Conservation (phyloP, 2,888 invertebrate species). For the Drosophila fulvimacula region DNA sequence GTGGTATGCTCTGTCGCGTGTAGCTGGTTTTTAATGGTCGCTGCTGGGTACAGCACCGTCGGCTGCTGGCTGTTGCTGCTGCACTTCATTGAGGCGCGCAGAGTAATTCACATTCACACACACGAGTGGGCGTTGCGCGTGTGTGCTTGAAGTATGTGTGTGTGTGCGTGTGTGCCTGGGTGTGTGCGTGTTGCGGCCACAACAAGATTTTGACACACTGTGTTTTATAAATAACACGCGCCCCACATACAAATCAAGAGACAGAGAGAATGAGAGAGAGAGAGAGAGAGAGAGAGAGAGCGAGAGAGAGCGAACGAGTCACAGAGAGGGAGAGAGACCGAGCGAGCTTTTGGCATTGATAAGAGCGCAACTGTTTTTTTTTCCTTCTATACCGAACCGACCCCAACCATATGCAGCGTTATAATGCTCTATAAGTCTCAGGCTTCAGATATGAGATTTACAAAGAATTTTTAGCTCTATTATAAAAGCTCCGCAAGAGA, state of each 20-base stretch:
- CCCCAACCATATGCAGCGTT: slow-evolving; percentile 1
- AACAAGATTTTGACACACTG: slow-evolving; percentile 79
- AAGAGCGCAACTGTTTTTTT: slow-evolving; percentile 25
- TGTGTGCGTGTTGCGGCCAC: slow-evolving; percentile 18
- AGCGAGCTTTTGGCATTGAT: slow-evolving; percentile 24
- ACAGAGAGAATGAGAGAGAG: not conserved
- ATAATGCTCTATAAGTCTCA: not conserved
- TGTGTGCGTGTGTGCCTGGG: not conserved
- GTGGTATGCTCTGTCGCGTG: slow-evolving; percentile 14
- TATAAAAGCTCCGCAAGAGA: not conserved
- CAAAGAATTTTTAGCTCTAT: not conserved
- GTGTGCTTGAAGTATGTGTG: slow-evolving; percentile 20
- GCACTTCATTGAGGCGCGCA: slow-evolving; percentile 60
- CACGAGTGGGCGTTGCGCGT: slow-evolving; percentile 52
- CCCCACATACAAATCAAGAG: slow-evolving; percentile 68
- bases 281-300: not conserved
- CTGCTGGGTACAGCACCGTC: slow-evolving; percentile 73
- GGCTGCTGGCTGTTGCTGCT: slow-evolving; percentile 19
- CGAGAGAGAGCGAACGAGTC: not conserved
- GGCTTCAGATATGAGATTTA: not conserved
- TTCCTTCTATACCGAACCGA: not conserved
- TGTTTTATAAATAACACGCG: slow-evolving; percentile 79
- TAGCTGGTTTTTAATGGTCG: slow-evolving; percentile 32
- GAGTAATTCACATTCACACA: slow-evolving; percentile 56
- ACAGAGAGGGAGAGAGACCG: not conserved